Evolutionary conservation across 2,888 invertebrate genomes (phyloP).

Genomic region (Griposia aprilina): DNA sequence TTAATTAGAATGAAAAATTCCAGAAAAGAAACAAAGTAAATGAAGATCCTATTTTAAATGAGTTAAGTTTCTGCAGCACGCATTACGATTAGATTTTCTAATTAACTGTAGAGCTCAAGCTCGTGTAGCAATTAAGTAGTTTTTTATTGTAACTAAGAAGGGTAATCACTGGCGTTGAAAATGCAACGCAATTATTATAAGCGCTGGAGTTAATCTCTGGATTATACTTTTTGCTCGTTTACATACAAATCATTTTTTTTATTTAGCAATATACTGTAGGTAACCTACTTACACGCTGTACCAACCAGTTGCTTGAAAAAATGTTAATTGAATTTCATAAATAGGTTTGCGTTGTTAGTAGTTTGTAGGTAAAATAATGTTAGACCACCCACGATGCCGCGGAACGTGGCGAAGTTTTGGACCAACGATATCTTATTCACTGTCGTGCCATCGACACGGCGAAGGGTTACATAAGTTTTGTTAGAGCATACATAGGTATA

Average conservation of each 20-base stretch:
- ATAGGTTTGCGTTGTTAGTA: background rate
- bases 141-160: background rate
- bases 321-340: background rate
- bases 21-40: background rate
- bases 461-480: background rate
- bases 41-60: background rate
- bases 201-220: background rate
- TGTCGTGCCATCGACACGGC: background rate
- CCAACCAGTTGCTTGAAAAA: background rate
- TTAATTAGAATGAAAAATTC: background rate
- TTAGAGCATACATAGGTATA: background rate
- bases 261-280: background rate
- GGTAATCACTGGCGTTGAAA: background rate
- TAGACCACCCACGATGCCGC: background rate
- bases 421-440: too few species aligned
- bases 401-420: too few species aligned
- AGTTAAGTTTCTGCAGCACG: background rate
- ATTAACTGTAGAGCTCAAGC: background rate
- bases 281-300: too few species aligned
- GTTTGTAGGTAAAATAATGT: background rate
- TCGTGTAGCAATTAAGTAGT: background rate
- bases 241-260: background rate
- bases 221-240: too few species aligned
- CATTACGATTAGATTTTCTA: background rate
- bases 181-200: background rate